A percentile compares a stretch with the other conserved stretches of the same genome.
These are phyloP conservation scores for Tetragonisca angustula DNA, from an alignment of 2,888 invertebrate species.

Conservation along the genomic window DNA sequence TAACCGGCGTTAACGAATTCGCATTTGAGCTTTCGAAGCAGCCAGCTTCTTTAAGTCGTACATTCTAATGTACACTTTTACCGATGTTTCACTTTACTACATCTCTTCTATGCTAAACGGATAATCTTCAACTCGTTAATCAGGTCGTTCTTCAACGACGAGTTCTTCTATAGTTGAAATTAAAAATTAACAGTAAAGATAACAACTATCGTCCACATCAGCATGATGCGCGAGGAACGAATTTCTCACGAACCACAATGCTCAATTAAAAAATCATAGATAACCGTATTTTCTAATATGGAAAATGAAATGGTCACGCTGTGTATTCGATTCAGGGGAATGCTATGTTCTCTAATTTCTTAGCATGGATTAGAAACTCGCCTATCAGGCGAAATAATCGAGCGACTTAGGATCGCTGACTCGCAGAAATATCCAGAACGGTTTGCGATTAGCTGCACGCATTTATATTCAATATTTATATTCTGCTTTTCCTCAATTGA, in stretches of 20 bases:
- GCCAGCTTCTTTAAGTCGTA: background rate
- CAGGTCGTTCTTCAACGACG: background rate
- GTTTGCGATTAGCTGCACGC: conserved; percentile 21
- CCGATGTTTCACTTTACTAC: background rate
- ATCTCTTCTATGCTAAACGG: background rate
- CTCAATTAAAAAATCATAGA: conserved; percentile 11
- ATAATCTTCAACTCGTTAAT: background rate
- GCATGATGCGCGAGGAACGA: background rate
- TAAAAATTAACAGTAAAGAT: background rate
- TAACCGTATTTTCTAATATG: conserved; percentile 8
- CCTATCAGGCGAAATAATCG: conserved; percentile 31
- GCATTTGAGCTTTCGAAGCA: conserved; percentile 20
- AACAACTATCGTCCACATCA: background rate
- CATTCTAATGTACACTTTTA: conserved; percentile 6
- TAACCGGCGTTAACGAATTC: conserved; percentile 42
- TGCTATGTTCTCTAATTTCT: background rate
- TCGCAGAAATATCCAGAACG: conserved; percentile 24
- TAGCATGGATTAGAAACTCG: conserved; percentile 24
- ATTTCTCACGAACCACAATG: background rate
- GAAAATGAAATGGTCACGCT: conserved; percentile 19
- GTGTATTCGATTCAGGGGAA: background rate
- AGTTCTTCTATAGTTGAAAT: background rate
- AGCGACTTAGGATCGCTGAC: conserved; percentile 3
- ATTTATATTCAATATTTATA: background rate
- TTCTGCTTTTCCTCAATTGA: conserved; percentile 27